phyloP scores from a whole-genome alignment of 2,113 vertebrate species.

The Nerophis lumbriciformis region DNA sequence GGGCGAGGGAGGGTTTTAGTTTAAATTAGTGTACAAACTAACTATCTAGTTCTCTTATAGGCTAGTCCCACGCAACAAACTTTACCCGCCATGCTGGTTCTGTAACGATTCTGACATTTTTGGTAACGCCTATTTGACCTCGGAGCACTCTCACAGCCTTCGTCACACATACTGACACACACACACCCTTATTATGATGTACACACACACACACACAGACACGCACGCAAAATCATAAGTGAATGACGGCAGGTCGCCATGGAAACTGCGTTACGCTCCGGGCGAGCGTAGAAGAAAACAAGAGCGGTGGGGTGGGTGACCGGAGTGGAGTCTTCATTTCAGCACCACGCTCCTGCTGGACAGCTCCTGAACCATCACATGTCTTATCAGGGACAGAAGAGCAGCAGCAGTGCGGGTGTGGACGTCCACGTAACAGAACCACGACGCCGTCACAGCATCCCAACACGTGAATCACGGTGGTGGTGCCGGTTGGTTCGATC shows the following conservation, averaged over 20 bases:
- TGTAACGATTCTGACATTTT: not conserved
- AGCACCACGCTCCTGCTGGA: conserved; percentile 76
- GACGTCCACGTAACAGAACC: conserved; percentile 9
- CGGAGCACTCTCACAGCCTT: not conserved
- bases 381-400: conserved; percentile 34
- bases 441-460: conserved; percentile 10
- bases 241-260: conserved; percentile 83
- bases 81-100: too few relatives aligned
- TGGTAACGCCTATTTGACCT: conserved; percentile 1
- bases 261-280: conserved; percentile 80
- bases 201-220: conserved; percentile 7
- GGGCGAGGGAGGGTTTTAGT: not conserved
- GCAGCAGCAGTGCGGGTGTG: conserved; percentile 23
- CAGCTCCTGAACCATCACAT: conserved; percentile 65
- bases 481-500: conserved; percentile 22
- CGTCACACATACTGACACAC: conserved; percentile 9
- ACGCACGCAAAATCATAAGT: conserved; percentile 53
- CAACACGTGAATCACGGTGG: conserved; percentile 16
- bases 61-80: too few relatives aligned
- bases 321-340: conserved; percentile 70
- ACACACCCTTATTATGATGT: not conserved
- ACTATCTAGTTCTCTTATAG: not conserved
- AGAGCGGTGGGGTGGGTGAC: conserved; percentile 55
- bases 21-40: not conserved
- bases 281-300: conserved; percentile 75